phyloP scores from a whole-genome alignment of 2,113 vertebrate genomes.

The Microcebus murinus region DNA sequence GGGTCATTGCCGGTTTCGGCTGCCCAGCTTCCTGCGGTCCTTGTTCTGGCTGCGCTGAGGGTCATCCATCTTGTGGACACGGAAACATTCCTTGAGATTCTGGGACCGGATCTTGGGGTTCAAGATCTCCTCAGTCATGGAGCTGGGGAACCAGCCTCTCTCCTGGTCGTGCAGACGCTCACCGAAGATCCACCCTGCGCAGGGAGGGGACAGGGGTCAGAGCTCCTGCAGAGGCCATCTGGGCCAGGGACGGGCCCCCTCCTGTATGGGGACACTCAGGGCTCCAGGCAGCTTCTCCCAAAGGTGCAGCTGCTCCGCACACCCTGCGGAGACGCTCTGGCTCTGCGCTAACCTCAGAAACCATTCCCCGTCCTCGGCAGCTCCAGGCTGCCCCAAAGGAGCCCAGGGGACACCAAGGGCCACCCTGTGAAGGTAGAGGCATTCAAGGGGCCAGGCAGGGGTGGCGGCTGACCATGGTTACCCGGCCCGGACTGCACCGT shows the following conservation, averaged over 20 bases:
- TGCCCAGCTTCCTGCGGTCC: conserved; percentile 88
- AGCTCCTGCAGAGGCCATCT: accelerated
- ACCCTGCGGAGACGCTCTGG: background rate
- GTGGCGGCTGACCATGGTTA: background rate
- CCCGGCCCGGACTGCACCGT: accelerated
- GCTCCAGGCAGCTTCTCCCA: background rate
- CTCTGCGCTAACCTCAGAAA: background rate
- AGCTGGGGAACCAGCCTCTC: conserved; percentile 96
- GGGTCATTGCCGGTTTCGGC: conserved; percentile 87
- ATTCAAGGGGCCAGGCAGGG: no score
- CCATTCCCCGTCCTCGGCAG: background rate
- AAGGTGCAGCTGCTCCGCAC: background rate
- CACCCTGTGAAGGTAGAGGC: background rate
- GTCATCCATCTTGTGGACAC: conserved; percentile 94
- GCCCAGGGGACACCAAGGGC: background rate
- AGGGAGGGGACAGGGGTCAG: background rate
- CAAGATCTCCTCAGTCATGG: conserved; percentile 94
- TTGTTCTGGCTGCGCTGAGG: conserved; percentile 86
- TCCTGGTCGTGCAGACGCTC: conserved; percentile 97
- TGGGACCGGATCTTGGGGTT: conserved; percentile 95
- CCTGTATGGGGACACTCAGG: background rate
- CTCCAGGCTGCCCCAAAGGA: background rate
- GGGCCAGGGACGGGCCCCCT: accelerated
- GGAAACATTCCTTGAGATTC: conserved; percentile 95
- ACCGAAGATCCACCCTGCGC: conserved; percentile 96